phyloP scores from a whole-genome alignment of 2,888 invertebrate species.

The Dione juno region DNA sequence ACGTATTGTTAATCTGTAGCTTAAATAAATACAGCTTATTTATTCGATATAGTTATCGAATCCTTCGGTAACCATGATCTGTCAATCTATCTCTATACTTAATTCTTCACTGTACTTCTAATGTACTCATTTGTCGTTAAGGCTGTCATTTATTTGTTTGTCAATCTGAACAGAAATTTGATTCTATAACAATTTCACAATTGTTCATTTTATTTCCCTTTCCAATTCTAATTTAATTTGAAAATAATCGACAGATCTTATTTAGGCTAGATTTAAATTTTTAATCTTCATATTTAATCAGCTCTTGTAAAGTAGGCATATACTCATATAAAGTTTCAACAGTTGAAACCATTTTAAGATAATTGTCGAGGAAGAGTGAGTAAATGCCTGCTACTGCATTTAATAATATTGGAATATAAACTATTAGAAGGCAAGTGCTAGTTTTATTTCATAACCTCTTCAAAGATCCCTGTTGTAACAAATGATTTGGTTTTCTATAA shows the following conservation, averaged over 20 bases:
- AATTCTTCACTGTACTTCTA: neutral
- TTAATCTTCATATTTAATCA: conserved; percentile 12
- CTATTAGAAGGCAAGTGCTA: neutral
- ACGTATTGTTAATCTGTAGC: no score
- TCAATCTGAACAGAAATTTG: neutral
- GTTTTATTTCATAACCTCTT: neutral
- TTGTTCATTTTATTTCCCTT: neutral
- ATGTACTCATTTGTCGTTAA: neutral
- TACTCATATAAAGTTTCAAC: neutral
- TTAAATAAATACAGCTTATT: no score
- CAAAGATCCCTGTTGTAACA: no score
- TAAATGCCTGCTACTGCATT: conserved; percentile 11
- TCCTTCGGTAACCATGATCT: neutral
- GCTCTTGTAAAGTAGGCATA: conserved; percentile 12
- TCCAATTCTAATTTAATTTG: neutral
- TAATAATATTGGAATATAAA: conserved; percentile 6
- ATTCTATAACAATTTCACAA: neutral
- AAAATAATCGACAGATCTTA: neutral
- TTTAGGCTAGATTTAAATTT: neutral
- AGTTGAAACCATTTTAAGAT: neutral
- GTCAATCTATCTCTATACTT: neutral
- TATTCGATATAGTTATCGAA: neutral
- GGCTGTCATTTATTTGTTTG: neutral
- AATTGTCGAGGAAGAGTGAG: neutral
- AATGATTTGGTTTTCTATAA: no score